phyloP scores from a whole-genome alignment of 2,797 vertebrate species.

The Aplochiton taeniatus region DNA sequence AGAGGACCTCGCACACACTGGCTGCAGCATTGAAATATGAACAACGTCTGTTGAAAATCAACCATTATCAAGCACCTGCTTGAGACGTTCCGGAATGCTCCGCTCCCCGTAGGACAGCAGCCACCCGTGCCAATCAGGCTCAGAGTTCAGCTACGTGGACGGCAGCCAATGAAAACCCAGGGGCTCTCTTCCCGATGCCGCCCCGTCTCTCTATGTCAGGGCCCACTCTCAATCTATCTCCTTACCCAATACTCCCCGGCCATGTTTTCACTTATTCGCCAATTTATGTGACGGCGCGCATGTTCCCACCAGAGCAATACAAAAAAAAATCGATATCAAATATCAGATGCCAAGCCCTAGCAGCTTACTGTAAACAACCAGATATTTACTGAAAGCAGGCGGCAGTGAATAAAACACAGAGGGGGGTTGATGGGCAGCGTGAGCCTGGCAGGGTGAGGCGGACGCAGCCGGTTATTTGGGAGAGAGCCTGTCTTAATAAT shows the following conservation, averaged over 20 bases:
- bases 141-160: slow-evolving; percentile 16
- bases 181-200: no score
- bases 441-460: slow-evolving; percentile 17
- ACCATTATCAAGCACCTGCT: slow-evolving; percentile 34
- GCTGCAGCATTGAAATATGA: no score
- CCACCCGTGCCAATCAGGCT: slow-evolving; percentile 27
- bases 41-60: slow-evolving; percentile 24
- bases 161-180: slow-evolving; percentile 40
- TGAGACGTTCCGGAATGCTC: slow-evolving; percentile 17
- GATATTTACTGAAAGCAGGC: slow-evolving; percentile 35
- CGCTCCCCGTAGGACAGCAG: slow-evolving; percentile 31
- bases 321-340: slow-evolving; percentile 9
- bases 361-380: slow-evolving; percentile 35
- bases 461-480: slow-evolving; percentile 27
- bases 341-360: slow-evolving; percentile 35
- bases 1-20: no score
- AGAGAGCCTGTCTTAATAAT: slow-evolving; percentile 1
- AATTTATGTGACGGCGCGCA: slow-evolving; percentile 42
- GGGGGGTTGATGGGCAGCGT: slow-evolving; percentile 7
- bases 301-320: slow-evolving; percentile 32
- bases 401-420: slow-evolving; percentile 28
- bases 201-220: no score
- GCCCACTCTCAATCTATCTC: no score
- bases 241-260: not conserved
- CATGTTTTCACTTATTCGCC: slow-evolving; percentile 46